phyloP scores from a whole-genome alignment of 2,113 vertebrate species.

The Sterna hirundo region DNA sequence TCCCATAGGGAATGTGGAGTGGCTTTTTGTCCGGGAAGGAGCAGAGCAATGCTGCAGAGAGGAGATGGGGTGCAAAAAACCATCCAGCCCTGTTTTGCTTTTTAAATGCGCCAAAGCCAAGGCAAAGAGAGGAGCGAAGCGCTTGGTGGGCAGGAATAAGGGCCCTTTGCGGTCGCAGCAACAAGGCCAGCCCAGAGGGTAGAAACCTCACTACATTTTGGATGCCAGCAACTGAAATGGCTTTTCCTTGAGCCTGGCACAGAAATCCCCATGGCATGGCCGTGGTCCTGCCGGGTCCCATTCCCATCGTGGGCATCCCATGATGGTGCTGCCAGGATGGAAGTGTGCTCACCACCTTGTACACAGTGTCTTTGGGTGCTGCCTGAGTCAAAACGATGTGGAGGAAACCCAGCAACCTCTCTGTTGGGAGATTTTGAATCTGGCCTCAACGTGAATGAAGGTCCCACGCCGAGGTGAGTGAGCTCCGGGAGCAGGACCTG shows the following conservation, averaged over 20 bases:
- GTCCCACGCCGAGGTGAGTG: fast-evolving
- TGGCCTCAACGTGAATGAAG: not conserved
- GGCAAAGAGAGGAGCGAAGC: not conserved
- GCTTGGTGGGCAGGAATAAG: not conserved
- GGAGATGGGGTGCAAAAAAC: not conserved
- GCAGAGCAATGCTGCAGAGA: not conserved
- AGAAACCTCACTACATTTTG: not conserved
- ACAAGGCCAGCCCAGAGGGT: not conserved
- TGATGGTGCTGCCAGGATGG: not conserved
- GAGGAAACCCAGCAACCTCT: not conserved
- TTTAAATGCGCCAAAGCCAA: not conserved
- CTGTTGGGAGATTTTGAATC: not conserved
- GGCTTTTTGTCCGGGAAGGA: not conserved
- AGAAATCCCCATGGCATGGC: fast-evolving
- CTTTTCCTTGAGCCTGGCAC: not conserved
- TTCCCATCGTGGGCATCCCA: fast-evolving
- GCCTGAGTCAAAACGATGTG: not conserved
- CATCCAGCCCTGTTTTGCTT: not conserved
- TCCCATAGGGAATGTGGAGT: not conserved
- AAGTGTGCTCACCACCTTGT: fast-evolving
- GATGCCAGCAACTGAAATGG: not conserved
- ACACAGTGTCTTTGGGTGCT: not conserved
- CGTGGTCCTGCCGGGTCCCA: not conserved
- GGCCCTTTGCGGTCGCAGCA: not conserved
- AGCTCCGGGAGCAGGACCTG: not conserved